Conservation (phyloP, 2,888 invertebrate species). For the Tryphoninae sp. region DNA sequence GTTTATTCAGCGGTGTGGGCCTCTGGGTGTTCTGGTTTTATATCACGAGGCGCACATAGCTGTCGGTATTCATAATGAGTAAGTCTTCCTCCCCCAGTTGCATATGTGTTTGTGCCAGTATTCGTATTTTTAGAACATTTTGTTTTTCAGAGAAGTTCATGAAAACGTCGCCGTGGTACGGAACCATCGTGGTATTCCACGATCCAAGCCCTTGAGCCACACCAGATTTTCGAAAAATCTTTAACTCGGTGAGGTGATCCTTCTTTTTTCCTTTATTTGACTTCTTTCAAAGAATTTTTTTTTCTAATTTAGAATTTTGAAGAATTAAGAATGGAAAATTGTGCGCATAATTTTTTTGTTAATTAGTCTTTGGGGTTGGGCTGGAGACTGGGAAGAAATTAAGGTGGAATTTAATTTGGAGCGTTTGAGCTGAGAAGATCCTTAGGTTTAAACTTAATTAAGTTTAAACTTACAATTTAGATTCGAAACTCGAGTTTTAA, state of each 20-base stretch:
- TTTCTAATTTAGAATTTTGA: too few relatives aligned
- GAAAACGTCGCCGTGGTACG: background rate
- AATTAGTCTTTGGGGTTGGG: too few relatives aligned
- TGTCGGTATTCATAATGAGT: conserved; percentile 12
- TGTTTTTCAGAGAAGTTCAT: background rate
- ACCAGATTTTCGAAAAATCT: background rate
- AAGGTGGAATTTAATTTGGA: too few relatives aligned
- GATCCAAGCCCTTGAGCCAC: background rate
- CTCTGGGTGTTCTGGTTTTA: conserved; percentile 25
- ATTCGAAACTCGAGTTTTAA: too few relatives aligned
- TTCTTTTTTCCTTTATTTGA: too few relatives aligned
- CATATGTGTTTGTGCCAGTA: background rate
- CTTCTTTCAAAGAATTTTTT: too few relatives aligned
- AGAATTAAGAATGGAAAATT: too few relatives aligned
- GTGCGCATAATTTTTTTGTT: too few relatives aligned
- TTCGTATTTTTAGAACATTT: conserved; percentile 6
- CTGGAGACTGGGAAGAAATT: too few relatives aligned
- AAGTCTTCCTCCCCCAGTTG: background rate
- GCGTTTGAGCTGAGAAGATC: too few relatives aligned
- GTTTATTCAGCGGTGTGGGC: conserved; percentile 34
- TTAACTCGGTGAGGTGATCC: background rate
- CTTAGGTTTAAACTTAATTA: too few relatives aligned
- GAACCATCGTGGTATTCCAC: background rate
- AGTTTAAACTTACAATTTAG: too few relatives aligned
- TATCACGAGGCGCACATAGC: background rate